These are phyloP conservation scores for Vespertilio murinus DNA, from an alignment of 2,797 vertebrate genomes.

Conservation along the genomic window DNA sequence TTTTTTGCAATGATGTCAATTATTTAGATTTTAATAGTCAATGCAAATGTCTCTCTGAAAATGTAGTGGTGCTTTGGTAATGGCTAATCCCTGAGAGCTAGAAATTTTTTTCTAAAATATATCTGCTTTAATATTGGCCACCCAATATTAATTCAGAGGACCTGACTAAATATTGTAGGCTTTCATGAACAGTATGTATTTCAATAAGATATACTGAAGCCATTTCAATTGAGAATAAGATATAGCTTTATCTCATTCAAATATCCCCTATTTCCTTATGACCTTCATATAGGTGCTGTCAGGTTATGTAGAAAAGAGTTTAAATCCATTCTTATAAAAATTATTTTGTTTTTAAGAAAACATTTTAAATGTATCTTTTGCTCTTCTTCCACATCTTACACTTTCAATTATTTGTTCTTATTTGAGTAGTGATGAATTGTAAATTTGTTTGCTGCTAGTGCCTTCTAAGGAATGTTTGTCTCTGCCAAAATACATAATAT, in stretches of 20 bases:
- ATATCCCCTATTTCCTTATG: neutral
- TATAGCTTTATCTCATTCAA: neutral
- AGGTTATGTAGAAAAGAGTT: neutral
- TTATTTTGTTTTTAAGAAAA: neutral
- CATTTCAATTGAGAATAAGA: neutral
- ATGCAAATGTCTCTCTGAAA: neutral
- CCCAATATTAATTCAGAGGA: neutral
- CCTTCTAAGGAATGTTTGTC: neutral
- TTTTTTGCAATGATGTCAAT: neutral
- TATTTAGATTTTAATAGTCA: neutral
- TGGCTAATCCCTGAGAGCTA: neutral
- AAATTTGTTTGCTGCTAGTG: neutral
- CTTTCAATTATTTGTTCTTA: neutral
- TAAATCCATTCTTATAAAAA: neutral
- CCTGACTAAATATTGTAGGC: neutral
- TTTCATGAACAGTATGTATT: neutral
- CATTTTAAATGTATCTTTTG: neutral
- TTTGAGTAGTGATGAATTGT: neutral
- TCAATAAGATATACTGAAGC: neutral
- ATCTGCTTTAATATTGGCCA: neutral
- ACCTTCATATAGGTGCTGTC: neutral
- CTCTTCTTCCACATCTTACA: neutral
- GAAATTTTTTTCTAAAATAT: neutral
- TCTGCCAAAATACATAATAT: neutral
- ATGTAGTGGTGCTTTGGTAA: neutral